Conservation (phyloP, 2,888 invertebrate genomes). For the Leptinotarsa haldemani region DNA sequence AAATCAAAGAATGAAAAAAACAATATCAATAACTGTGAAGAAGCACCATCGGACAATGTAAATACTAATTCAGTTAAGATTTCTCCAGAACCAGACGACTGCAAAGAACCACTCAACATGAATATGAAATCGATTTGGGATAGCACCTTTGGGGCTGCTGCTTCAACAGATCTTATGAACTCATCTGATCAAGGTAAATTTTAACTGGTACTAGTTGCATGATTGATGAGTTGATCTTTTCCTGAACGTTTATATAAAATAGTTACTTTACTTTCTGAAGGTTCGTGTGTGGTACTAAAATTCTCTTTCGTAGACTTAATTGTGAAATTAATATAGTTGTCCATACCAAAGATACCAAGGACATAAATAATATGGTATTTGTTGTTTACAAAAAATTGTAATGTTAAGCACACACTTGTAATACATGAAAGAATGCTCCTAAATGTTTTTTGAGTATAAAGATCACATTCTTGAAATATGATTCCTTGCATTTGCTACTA, state of each 20-base stretch:
- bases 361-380: too few relatives aligned
- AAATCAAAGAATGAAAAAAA: conserved; percentile 46
- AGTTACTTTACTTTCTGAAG: too few relatives aligned
- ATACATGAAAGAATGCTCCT: too few relatives aligned
- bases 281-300: too few relatives aligned
- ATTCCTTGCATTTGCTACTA: too few relatives aligned
- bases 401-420: too few relatives aligned
- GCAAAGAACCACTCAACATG: conserved; percentile 45
- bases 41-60: conserved; percentile 20
- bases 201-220: conserved; percentile 22
- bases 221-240: conserved; percentile 20
- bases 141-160: conserved; percentile 42
- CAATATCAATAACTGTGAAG: conserved; percentile 37
- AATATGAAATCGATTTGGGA: conserved; percentile 47
- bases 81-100: conserved; percentile 46
- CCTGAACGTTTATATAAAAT: conserved; percentile 20
- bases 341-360: too few relatives aligned
- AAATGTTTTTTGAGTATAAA: too few relatives aligned
- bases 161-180: conserved; percentile 43
- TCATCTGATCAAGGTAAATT: conserved; percentile 52
- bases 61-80: conserved; percentile 30
- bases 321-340: too few relatives aligned
- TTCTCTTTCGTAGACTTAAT: too few relatives aligned
- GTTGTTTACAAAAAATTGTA: too few relatives aligned
- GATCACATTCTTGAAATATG: too few relatives aligned